Percentiles rank a stretch among this genome's conserved stretches.
phyloP scores from a whole-genome alignment of 2,113 vertebrate species.

The cattle (Bos taurus) region ARS-UCD2.0 NC_037331.1:29899501-29900000 shows the following conservation, averaged over 20 bases:
- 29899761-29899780: slow-evolving; percentile 77
- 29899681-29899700: slow-evolving; percentile 77
- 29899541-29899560: slow-evolving; percentile 78
- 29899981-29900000: background rate
- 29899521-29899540: slow-evolving; percentile 70
- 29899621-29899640: slow-evolving; percentile 81
- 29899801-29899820: slow-evolving; percentile 75
- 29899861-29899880: slow-evolving; percentile 54
- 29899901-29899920: background rate
- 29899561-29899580: slow-evolving; percentile 78
- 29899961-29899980: background rate
- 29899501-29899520: slow-evolving; percentile 61
- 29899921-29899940: background rate
- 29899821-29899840: slow-evolving; percentile 75
- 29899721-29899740: slow-evolving; percentile 78
- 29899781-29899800: slow-evolving; percentile 73
- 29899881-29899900: slow-evolving; percentile 38
- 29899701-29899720: slow-evolving; percentile 78
- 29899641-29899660: slow-evolving; percentile 84
- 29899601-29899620: slow-evolving; percentile 68
- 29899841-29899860: slow-evolving; percentile 64
- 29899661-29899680: slow-evolving; percentile 81
- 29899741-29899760: slow-evolving; percentile 79
- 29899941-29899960: slow-evolving; percentile 5
- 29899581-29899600: slow-evolving; percentile 77